Evolutionary conservation across 2,113 vertebrate species (phyloP).

Genomic region (Xenopus borealis): DNA sequence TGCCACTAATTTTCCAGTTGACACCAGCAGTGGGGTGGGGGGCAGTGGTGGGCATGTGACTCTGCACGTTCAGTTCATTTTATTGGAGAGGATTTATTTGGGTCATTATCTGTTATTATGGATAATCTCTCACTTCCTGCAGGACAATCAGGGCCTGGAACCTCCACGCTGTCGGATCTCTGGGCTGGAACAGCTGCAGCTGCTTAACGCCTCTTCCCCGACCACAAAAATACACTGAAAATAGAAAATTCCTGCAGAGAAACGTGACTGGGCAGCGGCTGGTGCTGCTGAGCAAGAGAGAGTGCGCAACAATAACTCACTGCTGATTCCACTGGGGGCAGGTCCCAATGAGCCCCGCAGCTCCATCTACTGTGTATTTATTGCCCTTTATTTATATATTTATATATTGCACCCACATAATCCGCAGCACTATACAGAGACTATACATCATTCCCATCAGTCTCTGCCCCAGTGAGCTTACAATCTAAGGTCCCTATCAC

Average conservation of each 20-base stretch:
- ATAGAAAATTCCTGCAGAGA: background rate
- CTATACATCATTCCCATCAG: too few species aligned
- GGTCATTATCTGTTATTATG: slow-evolving; percentile 28
- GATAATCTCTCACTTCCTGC: slow-evolving; percentile 36
- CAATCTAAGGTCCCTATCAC: too few species aligned
- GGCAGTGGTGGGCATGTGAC: background rate
- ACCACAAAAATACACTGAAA: slow-evolving; percentile 1
- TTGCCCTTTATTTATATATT: too few species aligned
- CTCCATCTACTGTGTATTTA: too few species aligned
- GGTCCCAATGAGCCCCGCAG: too few species aligned
- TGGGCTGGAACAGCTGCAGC: slow-evolving; percentile 26
- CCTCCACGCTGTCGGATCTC: background rate
- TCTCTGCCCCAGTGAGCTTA: too few species aligned
- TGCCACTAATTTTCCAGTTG: too few species aligned
- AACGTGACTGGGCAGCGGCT: background rate
- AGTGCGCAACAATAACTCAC: background rate
- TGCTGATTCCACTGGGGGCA: too few species aligned
- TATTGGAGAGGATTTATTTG: slow-evolving; percentile 31
- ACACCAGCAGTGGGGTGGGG: too few species aligned
- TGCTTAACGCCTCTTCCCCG: background rate
- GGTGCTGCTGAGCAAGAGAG: background rate
- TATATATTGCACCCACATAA: too few species aligned
- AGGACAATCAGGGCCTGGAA: slow-evolving; percentile 21
- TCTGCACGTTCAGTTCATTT: background rate
- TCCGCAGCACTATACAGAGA: too few species aligned